These are phyloP conservation scores for Eurystomus glaucurus DNA, from an alignment of 2,797 vertebrate genomes.

Conservation along the genomic window DNA sequence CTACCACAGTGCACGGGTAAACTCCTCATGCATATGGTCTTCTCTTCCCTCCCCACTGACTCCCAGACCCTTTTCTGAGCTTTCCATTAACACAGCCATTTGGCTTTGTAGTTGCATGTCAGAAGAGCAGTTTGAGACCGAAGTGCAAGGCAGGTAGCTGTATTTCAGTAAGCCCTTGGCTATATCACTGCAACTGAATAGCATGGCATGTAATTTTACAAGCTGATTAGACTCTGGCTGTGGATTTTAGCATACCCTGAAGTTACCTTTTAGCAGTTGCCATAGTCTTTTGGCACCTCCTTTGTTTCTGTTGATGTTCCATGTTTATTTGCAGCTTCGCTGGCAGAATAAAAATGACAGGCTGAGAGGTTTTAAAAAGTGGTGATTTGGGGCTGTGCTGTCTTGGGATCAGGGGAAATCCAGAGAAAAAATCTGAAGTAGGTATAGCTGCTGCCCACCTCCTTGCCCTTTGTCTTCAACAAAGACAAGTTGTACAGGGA, in stretches of 20 bases:
- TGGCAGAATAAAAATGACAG: background rate
- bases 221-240: background rate
- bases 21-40: accelerated
- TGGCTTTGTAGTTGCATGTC: background rate
- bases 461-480: background rate
- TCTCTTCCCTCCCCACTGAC: background rate
- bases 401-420: background rate
- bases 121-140: background rate
- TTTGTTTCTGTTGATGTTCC: background rate
- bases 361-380: background rate
- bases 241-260: background rate
- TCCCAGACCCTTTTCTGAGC: background rate
- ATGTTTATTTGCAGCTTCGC: background rate
- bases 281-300: background rate
- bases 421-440: background rate
- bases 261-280: background rate
- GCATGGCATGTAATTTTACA: background rate
- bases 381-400: background rate
- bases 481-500: background rate
- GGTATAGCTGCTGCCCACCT: background rate
- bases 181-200: background rate
- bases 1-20: background rate
- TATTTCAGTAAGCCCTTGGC: background rate
- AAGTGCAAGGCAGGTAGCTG: background rate
- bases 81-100: background rate